Percentiles rank a stretch among this genome's conserved stretches.
phyloP scores from a whole-genome alignment of 2,888 invertebrate genomes.

The Cheilosia soror region DNA sequence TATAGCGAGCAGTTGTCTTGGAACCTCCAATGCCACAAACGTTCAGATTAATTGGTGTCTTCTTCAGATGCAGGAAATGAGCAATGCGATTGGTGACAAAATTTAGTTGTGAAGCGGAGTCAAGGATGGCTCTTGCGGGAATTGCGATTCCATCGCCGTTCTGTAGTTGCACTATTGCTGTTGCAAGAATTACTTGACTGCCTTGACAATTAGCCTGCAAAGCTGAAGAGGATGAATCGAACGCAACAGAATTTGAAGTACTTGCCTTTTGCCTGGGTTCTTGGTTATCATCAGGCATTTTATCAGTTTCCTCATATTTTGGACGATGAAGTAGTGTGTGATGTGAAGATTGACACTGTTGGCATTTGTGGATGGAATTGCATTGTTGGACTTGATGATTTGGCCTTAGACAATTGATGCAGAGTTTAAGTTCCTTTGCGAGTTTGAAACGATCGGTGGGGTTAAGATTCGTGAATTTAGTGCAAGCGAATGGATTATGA shows the following conservation, averaged over 20 bases:
- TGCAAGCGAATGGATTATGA: slow-evolving; percentile 10
- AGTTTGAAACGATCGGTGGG: no score
- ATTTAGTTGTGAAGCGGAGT: no score
- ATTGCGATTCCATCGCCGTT: no score
- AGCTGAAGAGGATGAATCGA: background rate
- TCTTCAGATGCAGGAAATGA: background rate
- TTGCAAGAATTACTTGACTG: no score
- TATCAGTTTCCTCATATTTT: background rate
- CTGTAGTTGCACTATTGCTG: no score
- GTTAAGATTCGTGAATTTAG: background rate
- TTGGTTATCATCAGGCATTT: background rate
- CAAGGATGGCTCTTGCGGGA: no score
- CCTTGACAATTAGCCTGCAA: background rate
- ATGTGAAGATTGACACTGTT: slow-evolving; percentile 7
- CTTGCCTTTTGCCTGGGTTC: background rate
- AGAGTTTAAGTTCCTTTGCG: no score
- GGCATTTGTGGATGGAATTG: slow-evolving; percentile 16
- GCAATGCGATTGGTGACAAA: background rate
- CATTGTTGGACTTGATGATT: slow-evolving; percentile 3
- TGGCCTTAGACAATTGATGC: slow-evolving; percentile 13
- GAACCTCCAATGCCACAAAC: slow-evolving; percentile 3
- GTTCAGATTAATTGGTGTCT: background rate
- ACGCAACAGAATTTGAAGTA: background rate
- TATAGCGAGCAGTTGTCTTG: background rate
- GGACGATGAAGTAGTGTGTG: slow-evolving; percentile 16